phyloP scores from a whole-genome alignment of 2,888 invertebrate genomes.

The Cheilosia impressa region DNA sequence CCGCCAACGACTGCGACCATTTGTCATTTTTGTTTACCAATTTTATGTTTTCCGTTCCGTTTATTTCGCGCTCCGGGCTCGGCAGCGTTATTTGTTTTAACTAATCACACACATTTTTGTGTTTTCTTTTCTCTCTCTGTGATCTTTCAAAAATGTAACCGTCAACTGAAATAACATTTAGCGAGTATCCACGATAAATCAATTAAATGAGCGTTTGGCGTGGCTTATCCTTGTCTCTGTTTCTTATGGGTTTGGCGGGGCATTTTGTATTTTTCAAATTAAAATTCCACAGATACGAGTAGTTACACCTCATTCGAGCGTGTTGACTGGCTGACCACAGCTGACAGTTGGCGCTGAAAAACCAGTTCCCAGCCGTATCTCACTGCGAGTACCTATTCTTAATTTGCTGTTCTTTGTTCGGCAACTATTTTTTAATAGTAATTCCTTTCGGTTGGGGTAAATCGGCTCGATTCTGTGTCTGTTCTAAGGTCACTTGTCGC shows the following conservation, averaged over 20 bases:
- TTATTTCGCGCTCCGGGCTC: slow-evolving; percentile 12
- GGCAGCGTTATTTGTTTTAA: slow-evolving; percentile 20
- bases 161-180: slow-evolving; percentile 46
- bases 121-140: not conserved
- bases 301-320: slow-evolving; percentile 42
- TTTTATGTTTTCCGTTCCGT: slow-evolving; percentile 31
- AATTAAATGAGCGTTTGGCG: slow-evolving; percentile 42
- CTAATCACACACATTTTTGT: slow-evolving; percentile 7
- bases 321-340: slow-evolving; percentile 23
- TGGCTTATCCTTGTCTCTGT: slow-evolving; percentile 26
- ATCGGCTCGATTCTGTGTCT: not conserved
- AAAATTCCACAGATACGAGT: slow-evolving; percentile 60
- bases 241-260: slow-evolving; percentile 32
- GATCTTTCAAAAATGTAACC: slow-evolving; percentile 40
- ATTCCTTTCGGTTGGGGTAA: not conserved
- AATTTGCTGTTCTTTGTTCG: slow-evolving; percentile 59
- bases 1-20: slow-evolving; percentile 7
- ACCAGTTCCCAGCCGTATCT: slow-evolving; percentile 52
- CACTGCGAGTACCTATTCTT: not conserved
- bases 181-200: slow-evolving; percentile 45
- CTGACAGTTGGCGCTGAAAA: slow-evolving; percentile 38
- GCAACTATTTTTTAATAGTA: slow-evolving; percentile 9
- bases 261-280: slow-evolving; percentile 47
- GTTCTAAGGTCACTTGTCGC: slow-evolving; percentile 23
- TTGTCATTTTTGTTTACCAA: slow-evolving; percentile 57